phyloP scores from a whole-genome alignment of 2,113 vertebrate genomes.

The Passer montanus region DNA sequence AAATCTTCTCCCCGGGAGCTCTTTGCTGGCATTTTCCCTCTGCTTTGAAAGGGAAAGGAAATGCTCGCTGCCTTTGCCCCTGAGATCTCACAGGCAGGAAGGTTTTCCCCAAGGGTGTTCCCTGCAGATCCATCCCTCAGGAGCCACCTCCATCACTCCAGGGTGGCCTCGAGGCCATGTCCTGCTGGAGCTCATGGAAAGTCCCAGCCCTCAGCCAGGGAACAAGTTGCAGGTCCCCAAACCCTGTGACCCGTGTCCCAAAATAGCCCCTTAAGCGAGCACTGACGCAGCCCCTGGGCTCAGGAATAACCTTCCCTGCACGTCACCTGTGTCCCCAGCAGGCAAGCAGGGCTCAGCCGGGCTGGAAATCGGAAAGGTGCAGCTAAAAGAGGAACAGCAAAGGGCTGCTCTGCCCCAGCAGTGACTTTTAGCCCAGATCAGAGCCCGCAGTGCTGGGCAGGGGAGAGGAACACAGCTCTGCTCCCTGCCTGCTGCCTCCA shows the following conservation, averaged over 20 bases:
- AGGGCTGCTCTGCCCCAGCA: neutral
- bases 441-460: neutral
- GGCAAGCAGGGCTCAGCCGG: neutral
- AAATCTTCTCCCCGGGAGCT: neutral
- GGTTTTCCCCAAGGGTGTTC: neutral
- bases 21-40: neutral
- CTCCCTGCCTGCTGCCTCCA: neutral
- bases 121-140: neutral
- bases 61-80: neutral
- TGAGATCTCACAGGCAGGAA: fast-evolving
- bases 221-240: slow-evolving; percentile 5
- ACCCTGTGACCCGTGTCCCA: neutral
- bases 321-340: neutral
- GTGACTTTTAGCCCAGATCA: neutral
- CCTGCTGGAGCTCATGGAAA: neutral
- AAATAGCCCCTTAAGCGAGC: neutral
- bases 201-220: neutral
- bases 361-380: neutral
- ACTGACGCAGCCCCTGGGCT: neutral
- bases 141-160: neutral
- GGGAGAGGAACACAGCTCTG: neutral
- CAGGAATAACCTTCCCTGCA: neutral
- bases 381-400: neutral
- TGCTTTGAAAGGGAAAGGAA: neutral
- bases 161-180: fast-evolving